These are phyloP conservation scores for Zalophus californianus DNA, from an alignment of 2,797 vertebrate species.

Conservation along the genomic window DNA sequence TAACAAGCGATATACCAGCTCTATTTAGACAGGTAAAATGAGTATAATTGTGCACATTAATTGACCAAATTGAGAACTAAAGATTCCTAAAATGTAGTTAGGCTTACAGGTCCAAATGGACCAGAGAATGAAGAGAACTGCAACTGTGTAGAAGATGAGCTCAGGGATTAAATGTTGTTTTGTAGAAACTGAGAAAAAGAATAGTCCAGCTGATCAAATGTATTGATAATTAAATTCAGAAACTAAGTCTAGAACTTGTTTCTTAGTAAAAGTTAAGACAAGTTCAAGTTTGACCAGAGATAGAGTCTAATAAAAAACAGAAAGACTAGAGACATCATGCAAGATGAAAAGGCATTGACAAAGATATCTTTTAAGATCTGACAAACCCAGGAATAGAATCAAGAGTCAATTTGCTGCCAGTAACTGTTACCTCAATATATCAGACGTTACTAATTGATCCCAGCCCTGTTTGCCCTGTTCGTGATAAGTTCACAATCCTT, in stretches of 20 bases:
- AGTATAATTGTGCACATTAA: background rate
- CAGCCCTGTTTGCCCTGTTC: background rate
- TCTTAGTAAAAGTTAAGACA: background rate
- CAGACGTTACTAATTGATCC: background rate
- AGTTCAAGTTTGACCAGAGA: background rate
- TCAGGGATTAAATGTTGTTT: constrained; percentile 1
- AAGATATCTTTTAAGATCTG: background rate
- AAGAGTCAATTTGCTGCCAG: background rate
- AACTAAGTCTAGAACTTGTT: background rate
- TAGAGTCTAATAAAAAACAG: background rate
- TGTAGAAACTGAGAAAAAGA: background rate
- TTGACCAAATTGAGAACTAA: background rate
- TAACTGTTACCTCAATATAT: background rate
- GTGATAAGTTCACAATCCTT: background rate
- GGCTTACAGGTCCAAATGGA: background rate
- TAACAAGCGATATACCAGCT: background rate
- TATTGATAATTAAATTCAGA: background rate
- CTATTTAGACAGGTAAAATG: background rate
- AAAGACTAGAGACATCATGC: background rate
- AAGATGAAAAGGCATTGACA: background rate
- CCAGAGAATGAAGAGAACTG: background rate
- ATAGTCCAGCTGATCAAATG: background rate
- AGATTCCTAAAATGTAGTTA: background rate
- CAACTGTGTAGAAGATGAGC: background rate
- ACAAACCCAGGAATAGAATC: background rate